Evolutionary conservation across 2,797 vertebrate species (phyloP).

Genomic region (Tenualosa ilisha): DNA sequence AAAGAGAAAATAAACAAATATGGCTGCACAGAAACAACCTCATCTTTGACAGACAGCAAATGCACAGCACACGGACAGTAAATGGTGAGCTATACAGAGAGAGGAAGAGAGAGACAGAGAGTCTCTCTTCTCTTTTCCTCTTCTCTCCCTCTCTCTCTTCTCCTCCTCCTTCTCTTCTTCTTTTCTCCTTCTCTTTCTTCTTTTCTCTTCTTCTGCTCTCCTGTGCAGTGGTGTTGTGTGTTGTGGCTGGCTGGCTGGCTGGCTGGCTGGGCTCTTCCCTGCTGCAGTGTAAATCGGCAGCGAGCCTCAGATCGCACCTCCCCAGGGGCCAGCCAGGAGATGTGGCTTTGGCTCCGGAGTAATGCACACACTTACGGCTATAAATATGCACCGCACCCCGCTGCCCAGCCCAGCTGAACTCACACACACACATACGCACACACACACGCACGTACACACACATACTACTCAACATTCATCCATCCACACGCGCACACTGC

Average conservation of each 20-base stretch:
- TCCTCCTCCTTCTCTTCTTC: not conserved
- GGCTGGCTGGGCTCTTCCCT: not conserved
- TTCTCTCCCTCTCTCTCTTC: not conserved
- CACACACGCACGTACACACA: constrained; percentile 29
- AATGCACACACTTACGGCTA: constrained; percentile 47
- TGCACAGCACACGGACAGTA: not conserved
- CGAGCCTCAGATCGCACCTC: constrained; percentile 25
- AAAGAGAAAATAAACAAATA: not conserved
- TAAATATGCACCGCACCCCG: constrained; percentile 42
- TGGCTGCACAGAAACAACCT: not conserved
- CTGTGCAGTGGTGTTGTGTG: not conserved
- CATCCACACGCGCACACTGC: not conserved
- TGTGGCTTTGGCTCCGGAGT: constrained; percentile 28
- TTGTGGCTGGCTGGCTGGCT: not conserved
- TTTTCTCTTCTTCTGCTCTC: not conserved
- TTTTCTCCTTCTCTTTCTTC: not conserved
- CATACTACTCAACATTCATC: not conserved
- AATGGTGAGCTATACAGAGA: not conserved
- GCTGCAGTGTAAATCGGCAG: constrained; percentile 33
- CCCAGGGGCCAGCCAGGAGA: constrained; percentile 25
- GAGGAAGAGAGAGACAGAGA: not conserved
- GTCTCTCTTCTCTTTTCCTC: not conserved
- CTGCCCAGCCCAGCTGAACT: constrained; percentile 28
- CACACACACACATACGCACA: constrained; percentile 35
- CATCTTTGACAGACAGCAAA: not conserved